Conservation (phyloP, 2,888 invertebrate genomes). For the Acrocyrtus sp. region DNA sequence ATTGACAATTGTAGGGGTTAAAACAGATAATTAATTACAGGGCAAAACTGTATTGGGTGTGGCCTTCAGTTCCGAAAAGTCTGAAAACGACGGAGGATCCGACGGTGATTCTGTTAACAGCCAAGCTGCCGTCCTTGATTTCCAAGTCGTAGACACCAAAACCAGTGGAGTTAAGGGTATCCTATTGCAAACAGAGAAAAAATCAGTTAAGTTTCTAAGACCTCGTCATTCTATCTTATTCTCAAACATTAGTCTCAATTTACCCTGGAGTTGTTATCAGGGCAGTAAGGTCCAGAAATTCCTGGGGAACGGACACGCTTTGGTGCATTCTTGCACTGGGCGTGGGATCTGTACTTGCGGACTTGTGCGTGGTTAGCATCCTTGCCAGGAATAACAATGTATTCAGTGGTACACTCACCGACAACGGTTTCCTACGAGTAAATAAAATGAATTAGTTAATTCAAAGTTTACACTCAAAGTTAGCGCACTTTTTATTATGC, state of each 20-base stretch:
- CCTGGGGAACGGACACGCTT: slow-evolving; percentile 55
- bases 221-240: neutral
- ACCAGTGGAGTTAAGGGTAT: slow-evolving; percentile 59
- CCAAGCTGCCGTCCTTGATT: slow-evolving; percentile 48
- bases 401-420: slow-evolving; percentile 61
- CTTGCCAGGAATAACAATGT: slow-evolving; percentile 56
- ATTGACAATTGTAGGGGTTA: neutral
- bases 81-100: slow-evolving; percentile 55
- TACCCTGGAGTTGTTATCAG: slow-evolving; percentile 59
- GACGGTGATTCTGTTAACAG: slow-evolving; percentile 50
- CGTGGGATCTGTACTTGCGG: slow-evolving; percentile 59
- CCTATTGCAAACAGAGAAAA: too few relatives aligned
- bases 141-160: slow-evolving; percentile 55
- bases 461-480: neutral
- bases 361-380: slow-evolving; percentile 54
- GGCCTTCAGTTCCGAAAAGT: slow-evolving; percentile 60
- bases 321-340: slow-evolving; percentile 53
- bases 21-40: slow-evolving; percentile 11
- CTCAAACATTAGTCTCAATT: slow-evolving; percentile 22
- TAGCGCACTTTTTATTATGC: neutral
- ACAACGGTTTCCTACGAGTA: slow-evolving; percentile 59
- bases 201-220: neutral
- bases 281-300: slow-evolving; percentile 49
- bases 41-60: slow-evolving; percentile 56
- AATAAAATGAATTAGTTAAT: neutral